A percentile compares a stretch with the other conserved stretches of the same genome.
Conservation (phyloP, 2,888 invertebrate genomes). For the Hyles lineata region DNA sequence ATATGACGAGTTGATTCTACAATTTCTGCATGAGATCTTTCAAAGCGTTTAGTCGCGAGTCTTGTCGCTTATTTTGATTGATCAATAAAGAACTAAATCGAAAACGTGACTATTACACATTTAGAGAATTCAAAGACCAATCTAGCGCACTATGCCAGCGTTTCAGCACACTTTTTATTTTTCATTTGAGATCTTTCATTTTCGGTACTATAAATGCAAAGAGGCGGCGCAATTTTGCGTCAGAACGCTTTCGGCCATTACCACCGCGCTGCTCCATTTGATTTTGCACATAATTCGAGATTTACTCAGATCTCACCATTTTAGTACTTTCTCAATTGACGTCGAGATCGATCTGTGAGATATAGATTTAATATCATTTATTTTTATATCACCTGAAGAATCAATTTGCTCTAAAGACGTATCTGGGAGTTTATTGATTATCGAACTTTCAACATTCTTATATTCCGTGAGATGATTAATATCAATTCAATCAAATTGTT, state of each 20-base stretch:
- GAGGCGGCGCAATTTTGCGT: conserved; percentile 62
- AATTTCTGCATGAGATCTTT: no score
- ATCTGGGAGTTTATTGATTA: no score
- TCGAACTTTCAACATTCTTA: no score
- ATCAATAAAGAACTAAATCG: no score
- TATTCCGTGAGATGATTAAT: no score
- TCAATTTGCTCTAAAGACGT: no score
- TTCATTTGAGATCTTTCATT: conserved; percentile 65
- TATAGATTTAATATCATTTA: neutral
- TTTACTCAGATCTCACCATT: conserved; percentile 16
- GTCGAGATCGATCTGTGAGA: neutral
- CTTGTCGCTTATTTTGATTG: no score
- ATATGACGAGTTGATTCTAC: no score
- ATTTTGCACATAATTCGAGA: conserved; percentile 50
- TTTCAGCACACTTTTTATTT: conserved; percentile 47
- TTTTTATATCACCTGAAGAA: no score
- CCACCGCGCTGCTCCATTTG: conserved; percentile 53
- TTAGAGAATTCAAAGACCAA: neutral
- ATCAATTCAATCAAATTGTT: no score
- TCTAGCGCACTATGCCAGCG: conserved; percentile 2
- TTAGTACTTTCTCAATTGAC: conserved; percentile 2
- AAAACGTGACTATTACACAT: neutral
- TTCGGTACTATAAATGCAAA: conserved; percentile 74
- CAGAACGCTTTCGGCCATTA: conserved; percentile 57
- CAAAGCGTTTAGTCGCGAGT: no score